Evolutionary conservation across 2,113 vertebrate genomes (phyloP), one percentile per base, ranked within the genome.

Genomic region (Diadophis punctatus): DNA sequence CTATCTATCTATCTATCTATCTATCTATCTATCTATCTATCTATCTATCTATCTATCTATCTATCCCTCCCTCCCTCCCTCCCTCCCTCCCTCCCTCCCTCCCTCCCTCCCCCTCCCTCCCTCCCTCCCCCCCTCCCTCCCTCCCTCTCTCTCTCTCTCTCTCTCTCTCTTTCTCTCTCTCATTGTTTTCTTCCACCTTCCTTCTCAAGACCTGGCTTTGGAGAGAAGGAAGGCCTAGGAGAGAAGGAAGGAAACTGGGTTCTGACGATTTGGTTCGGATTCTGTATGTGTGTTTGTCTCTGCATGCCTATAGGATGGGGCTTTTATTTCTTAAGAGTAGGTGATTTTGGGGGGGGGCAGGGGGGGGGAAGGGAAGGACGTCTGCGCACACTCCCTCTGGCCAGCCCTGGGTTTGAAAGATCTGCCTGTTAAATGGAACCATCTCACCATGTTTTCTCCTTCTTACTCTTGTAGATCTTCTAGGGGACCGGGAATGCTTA

Each of bases 381-480:
- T 9, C 27, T 8, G n/a, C 3, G 8, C 18, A 12, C 20, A 2
- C 16, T 0, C 16, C 0, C 9, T 39, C 1, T 8, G 18, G 14
- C 18, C 5, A 25, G 25, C 43, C 11, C 7, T 10, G 52, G 23
- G 27, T 49, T 58, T 46, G 30, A 18, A 30, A 1, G 20, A 90
- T 3, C 6, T 53, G 89, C 84, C 90, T 55, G 3, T 11, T 16
- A 18, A 23, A 91, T 90, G 11, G 60, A 10, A 68, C 12, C 27
- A 68, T 14, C 60, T 34, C 87, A 87, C n/a, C 63, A 94, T 27
- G 52, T 43, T 93, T 1, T 0, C 3, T 74, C 18, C 10, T 86
- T 86, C 30, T 94, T 92, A 2, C 84, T 93, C 87, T 94, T 90
- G 1, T 22, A 92, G 43, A 91, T 85, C 92, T 93, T 46, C 55